Evolutionary conservation across 2,888 invertebrate genomes (phyloP).

Genomic region (Coecobrya sp.): DNA sequence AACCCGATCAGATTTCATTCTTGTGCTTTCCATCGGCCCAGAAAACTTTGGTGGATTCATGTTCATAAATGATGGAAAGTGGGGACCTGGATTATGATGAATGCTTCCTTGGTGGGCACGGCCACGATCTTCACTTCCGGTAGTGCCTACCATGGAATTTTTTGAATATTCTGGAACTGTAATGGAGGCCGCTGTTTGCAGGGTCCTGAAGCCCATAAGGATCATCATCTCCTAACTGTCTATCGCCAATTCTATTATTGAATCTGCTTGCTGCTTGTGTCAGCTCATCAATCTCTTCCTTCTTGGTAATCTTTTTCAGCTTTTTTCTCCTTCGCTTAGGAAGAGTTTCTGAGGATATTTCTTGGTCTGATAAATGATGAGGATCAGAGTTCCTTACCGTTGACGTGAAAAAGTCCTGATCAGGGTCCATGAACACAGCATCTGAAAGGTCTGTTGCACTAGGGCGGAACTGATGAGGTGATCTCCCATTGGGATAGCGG

Average conservation of each 20-base stretch:
- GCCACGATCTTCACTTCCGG: constrained; percentile 23
- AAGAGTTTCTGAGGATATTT: constrained; percentile 68
- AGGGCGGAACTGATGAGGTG: constrained; percentile 64
- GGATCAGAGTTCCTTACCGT: constrained; percentile 73
- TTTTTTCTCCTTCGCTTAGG: constrained; percentile 72
- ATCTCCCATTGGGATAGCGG: constrained; percentile 28
- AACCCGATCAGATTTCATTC: constrained; percentile 65
- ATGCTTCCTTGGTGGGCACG: constrained; percentile 51
- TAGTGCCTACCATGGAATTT: constrained; percentile 37
- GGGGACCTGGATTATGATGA: constrained; percentile 48
- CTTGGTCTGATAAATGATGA: constrained; percentile 28
- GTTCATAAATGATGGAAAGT: constrained; percentile 41
- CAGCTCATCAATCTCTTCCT: constrained; percentile 66
- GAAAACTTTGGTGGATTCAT: constrained; percentile 64
- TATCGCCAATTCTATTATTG: constrained; percentile 35
- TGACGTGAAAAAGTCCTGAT: constrained; percentile 85
- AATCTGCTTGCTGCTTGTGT: constrained; percentile 35
- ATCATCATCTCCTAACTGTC: constrained; percentile 8
- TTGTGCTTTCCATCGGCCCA: constrained; percentile 22
- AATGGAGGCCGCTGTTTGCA: constrained; percentile 24
- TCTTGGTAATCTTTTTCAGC: constrained; percentile 62
- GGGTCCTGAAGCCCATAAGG: background rate
- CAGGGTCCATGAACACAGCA: constrained; percentile 84
- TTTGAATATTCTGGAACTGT: constrained; percentile 70
- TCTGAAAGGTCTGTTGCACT: constrained; percentile 80